Base-by-base conservation (phyloP, 2,888 invertebrate genomes). In the Mythimna loreyi region DNA sequence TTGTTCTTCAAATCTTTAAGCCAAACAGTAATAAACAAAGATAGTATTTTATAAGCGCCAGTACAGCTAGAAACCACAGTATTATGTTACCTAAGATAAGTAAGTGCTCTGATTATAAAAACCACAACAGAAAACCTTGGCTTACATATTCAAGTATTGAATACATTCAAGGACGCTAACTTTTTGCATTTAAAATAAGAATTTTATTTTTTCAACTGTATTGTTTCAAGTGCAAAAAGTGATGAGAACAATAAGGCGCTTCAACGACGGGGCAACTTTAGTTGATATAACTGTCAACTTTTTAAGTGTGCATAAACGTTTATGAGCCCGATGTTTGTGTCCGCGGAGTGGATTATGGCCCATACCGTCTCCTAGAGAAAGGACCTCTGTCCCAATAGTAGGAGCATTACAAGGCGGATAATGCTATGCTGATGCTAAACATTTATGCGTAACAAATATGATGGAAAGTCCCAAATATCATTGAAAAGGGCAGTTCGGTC, bases 41-140 rank as follows among this genome's bases (percentile, higher is more conserved):
- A 25, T 25, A 36, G 7, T 36, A 16, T 53, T 21, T n/a, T n/a
- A 47, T 28, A 47, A 2, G 13, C 21, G 23, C n/a, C n/a, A 21
- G 19, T 16, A 4, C 1, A 16, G 8, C 0, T 11, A 65, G 21
- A 30, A 68, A 72, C 70, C 55, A 56, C 71, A 63, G 52, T 16
- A n/a, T n/a, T n/a, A 45, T 11, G 16, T 67, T 59, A 52, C 23
- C n/a, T 57, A 73, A 77, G 36, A 74, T 61, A 4, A 43, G 33
- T 28, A 36, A 72, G 49, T 63, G 49, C 40, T 78, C 58, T 8
- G 21, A 40, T 59, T 50, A 50, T 50, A 33, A 73, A 59, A 64
- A 55, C 55, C 53, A 50, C 72, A 63, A 72, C 8, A 62, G 25
- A 53, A 36, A 59, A 78, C 79, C 79, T 78, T 78, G 78, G n/a